Percentiles rank a stretch among this genome's conserved stretches.
These are phyloP conservation scores for Cherax destructor DNA, from an alignment of 1,140 invertebrate genomes.

Conservation along the genomic window DNA sequence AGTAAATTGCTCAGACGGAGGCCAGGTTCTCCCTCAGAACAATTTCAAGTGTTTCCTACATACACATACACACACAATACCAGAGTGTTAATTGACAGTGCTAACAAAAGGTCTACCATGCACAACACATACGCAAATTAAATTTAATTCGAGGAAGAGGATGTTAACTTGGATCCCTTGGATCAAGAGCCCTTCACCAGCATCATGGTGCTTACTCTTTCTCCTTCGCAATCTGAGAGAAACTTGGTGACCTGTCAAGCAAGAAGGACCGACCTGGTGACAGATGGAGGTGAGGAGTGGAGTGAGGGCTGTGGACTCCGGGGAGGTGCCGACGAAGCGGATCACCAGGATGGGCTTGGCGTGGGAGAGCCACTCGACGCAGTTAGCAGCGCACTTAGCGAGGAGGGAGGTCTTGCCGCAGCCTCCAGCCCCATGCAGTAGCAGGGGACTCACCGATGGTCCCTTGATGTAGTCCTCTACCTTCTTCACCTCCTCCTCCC, in stretches of 20 bases:
- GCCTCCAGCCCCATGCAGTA: conserved; percentile 96
- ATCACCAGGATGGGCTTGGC: conserved; percentile 90
- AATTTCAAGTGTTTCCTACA: too few species aligned
- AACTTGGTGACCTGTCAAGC: not conserved
- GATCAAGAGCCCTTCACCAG: too few species aligned
- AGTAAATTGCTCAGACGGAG: too few species aligned
- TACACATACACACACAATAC: too few species aligned
- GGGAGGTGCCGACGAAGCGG: conserved; percentile 96
- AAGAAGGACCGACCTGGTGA: conserved; percentile 77
- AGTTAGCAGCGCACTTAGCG: conserved; percentile 92
- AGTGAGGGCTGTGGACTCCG: conserved; percentile 95
- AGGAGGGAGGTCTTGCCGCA: conserved; percentile 98
- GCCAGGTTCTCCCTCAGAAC: too few species aligned
- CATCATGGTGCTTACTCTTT: too few species aligned
- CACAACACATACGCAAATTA: too few species aligned
- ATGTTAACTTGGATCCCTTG: too few species aligned
- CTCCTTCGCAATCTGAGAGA: too few species aligned
- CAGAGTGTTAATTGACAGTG: too few species aligned
- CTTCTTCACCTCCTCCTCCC: conserved; percentile 88
- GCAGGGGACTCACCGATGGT: conserved; percentile 87
- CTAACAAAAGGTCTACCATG: too few species aligned
- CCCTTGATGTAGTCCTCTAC: conserved; percentile 92
- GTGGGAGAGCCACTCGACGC: conserved; percentile 82
- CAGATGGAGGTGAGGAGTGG: conserved; percentile 96
- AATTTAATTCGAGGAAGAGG: too few species aligned